Conservation (phyloP, 2,888 invertebrate species). For the Ophion slaviceki region DNA sequence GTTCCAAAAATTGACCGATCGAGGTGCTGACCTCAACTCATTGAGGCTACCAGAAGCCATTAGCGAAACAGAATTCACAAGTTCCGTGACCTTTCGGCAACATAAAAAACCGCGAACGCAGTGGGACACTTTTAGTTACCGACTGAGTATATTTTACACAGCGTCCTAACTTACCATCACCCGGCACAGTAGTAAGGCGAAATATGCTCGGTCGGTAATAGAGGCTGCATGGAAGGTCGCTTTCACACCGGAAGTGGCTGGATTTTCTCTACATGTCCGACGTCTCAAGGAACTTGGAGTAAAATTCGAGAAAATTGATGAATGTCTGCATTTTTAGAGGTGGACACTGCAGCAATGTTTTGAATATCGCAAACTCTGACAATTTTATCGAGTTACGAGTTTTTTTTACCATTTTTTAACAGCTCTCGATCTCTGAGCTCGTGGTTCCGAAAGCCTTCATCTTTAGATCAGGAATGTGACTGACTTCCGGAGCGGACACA, state of each 20-base stretch:
- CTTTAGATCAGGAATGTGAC: neutral
- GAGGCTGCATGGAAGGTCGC: neutral
- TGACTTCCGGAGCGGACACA: neutral
- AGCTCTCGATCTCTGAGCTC: neutral
- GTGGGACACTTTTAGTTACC: neutral
- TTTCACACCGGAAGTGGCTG: neutral
- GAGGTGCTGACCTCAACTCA: too few species aligned
- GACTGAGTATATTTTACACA: neutral
- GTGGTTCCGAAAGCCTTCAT: neutral
- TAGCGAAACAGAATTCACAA: neutral
- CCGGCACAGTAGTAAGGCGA: neutral
- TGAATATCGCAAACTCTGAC: neutral
- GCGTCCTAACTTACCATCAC: neutral
- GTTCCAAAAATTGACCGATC: too few species aligned
- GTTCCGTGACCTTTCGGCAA: neutral
- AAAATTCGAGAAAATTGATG: too few species aligned
- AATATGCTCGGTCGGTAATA: neutral
- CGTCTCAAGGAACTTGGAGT: neutral
- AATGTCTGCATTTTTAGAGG: too few species aligned
- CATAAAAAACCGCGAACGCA: neutral
- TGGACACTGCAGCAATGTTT: neutral
- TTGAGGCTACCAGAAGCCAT: neutral
- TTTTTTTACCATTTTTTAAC: neutral
- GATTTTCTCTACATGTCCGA: neutral
- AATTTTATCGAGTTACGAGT: neutral